Conservation (phyloP, 2,113 vertebrate genomes). For the Pseudolaguvia tuberculata region DNA sequence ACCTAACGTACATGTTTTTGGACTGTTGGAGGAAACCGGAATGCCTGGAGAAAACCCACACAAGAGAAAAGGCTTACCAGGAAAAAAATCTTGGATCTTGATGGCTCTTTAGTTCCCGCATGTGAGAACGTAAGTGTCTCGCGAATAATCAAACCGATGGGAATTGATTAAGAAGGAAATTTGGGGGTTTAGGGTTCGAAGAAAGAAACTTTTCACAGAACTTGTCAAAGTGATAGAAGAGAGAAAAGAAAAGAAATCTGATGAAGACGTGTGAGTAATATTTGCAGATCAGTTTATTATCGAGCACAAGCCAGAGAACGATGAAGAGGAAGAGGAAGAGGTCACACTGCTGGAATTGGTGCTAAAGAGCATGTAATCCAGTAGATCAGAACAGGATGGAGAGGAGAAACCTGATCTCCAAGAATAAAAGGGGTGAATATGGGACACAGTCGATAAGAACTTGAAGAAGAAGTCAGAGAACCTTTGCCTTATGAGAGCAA, state of each 20-base stretch:
- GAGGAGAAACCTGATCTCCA: not conserved
- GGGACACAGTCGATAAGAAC: not conserved
- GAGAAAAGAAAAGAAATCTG: not conserved
- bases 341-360: not conserved
- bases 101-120: too few species aligned
- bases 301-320: not conserved
- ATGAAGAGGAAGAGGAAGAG: not conserved
- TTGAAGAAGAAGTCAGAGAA: too few species aligned
- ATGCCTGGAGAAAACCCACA: too few species aligned
- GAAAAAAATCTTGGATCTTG: too few species aligned
- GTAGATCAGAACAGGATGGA: not conserved
- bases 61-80: too few species aligned
- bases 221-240: not conserved
- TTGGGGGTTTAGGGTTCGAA: too few species aligned
- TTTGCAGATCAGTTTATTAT: not conserved
- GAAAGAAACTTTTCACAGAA: not conserved
- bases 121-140: too few species aligned
- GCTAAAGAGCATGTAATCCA: not conserved
- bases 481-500: too few species aligned
- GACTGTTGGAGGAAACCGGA: too few species aligned
- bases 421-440: not conserved
- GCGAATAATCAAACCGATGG: too few species aligned
- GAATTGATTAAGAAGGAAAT: too few species aligned
- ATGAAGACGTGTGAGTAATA: not conserved
- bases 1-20: too few species aligned